Evolutionary conservation across 2,888 invertebrate genomes (phyloP).

Genomic region (Eretmocerus hayati): DNA sequence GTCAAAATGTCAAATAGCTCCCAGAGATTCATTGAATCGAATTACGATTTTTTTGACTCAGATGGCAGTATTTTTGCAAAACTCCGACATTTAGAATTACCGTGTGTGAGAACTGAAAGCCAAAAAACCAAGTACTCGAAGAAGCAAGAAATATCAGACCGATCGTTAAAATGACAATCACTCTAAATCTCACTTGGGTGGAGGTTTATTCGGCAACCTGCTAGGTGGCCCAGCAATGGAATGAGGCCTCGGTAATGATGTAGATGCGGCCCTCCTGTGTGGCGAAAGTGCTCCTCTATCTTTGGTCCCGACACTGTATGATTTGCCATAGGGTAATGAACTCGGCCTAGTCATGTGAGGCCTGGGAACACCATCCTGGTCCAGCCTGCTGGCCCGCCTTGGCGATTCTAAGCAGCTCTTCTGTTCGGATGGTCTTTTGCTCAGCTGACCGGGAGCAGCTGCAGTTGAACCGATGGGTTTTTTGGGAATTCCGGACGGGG

Average conservation of each 20-base stretch:
- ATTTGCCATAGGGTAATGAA: conserved; percentile 57
- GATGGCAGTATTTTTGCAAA: too few relatives aligned
- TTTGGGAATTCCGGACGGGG: conserved; percentile 41
- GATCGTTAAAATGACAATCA: too few relatives aligned
- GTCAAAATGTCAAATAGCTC: too few relatives aligned
- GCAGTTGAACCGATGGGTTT: conserved; percentile 23
- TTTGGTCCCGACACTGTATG: conserved; percentile 31
- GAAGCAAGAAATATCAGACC: too few relatives aligned
- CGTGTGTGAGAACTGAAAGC: too few relatives aligned
- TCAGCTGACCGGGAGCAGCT: conserved; percentile 10
- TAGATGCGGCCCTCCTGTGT: conserved; percentile 61
- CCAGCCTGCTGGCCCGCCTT: conserved; percentile 57
- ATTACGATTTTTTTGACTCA: too few relatives aligned
- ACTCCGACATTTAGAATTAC: too few relatives aligned
- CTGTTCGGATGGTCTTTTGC: conserved; percentile 11
- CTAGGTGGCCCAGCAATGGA: conserved; percentile 33
- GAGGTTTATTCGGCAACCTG: conserved; percentile 33
- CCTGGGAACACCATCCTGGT: conserved; percentile 48
- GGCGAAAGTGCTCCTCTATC: conserved; percentile 43
- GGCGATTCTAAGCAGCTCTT: conserved; percentile 29
- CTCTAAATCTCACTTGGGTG: conserved; percentile 48
- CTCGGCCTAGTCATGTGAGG: conserved; percentile 55
- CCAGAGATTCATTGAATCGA: too few relatives aligned
- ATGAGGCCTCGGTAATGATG: conserved; percentile 55
- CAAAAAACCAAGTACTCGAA: too few relatives aligned